These are phyloP conservation scores for Schizotus pectinicornis DNA, from an alignment of 2,888 invertebrate genomes.

Conservation along the genomic window DNA sequence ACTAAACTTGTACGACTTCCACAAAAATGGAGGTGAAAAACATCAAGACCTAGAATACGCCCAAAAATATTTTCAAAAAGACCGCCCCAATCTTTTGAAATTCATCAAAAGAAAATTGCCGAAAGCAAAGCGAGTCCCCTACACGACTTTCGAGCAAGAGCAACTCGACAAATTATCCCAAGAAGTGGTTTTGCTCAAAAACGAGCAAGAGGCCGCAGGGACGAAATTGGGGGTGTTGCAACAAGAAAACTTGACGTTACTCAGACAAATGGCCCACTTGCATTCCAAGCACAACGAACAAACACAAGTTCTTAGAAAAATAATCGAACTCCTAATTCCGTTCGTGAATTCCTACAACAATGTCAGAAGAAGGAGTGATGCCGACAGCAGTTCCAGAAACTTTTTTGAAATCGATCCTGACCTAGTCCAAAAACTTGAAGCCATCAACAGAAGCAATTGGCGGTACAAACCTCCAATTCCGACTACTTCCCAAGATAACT, in stretches of 20 bases:
- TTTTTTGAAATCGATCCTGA: too few relatives aligned
- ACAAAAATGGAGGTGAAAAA: conserved; percentile 90
- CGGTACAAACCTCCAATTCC: too few relatives aligned
- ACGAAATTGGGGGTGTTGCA: conserved; percentile 38
- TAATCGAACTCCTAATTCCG: conserved; percentile 46
- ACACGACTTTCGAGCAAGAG: conserved; percentile 2
- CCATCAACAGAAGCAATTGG: too few relatives aligned
- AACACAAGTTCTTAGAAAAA: conserved; percentile 37
- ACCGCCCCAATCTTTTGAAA: conserved; percentile 79
- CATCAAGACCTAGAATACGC: conserved; percentile 91
- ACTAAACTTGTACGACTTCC: conserved; percentile 97
- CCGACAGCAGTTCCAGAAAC: too few relatives aligned
- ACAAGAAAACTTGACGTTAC: conserved; percentile 43
- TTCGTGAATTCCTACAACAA: conserved; percentile 36
- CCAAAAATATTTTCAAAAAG: conserved; percentile 87
- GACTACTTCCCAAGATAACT: too few relatives aligned
- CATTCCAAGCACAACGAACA: conserved; percentile 38
- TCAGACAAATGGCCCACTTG: conserved; percentile 41
- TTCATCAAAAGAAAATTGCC: conserved; percentile 78
- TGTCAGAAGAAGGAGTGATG: conserved; percentile 1
- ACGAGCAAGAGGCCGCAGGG: conserved; percentile 36
- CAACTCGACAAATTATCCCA: conserved; percentile 32
- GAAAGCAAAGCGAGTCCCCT: not conserved
- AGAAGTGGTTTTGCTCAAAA: conserved; percentile 37
- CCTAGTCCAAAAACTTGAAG: too few relatives aligned